Evolutionary conservation across 1,140 invertebrate species (phyloP).

Genomic region (Drosophila fuyamai): DNA sequence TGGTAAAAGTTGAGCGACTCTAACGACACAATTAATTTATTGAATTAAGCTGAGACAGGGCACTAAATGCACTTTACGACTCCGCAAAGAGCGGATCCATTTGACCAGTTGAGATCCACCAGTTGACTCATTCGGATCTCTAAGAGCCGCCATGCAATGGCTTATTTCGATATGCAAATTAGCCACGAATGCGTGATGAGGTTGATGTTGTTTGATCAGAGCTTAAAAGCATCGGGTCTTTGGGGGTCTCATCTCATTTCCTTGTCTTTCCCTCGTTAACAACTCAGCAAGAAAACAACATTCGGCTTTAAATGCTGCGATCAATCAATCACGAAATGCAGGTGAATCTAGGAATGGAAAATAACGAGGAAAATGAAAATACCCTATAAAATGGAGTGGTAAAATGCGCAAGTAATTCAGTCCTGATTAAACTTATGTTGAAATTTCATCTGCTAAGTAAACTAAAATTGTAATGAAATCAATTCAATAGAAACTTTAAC

Average conservation of each 20-base stretch:
- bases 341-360: slow-evolving; percentile 33
- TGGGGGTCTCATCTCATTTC: slow-evolving; percentile 32
- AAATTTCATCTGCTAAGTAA: too few relatives aligned
- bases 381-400: slow-evolving; percentile 6
- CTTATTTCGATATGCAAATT: slow-evolving; percentile 78
- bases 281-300: slow-evolving; percentile 55
- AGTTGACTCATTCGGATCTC: slow-evolving; percentile 7
- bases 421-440: too few relatives aligned
- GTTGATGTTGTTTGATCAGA: slow-evolving; percentile 18
- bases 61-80: slow-evolving; percentile 64
- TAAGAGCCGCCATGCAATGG: slow-evolving; percentile 11
- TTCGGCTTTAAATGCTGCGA: slow-evolving; percentile 48
- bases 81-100: slow-evolving; percentile 49
- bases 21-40: slow-evolving; percentile 77
- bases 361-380: slow-evolving; percentile 36
- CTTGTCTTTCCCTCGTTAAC: slow-evolving; percentile 35
- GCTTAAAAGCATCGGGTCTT: slow-evolving; percentile 31
- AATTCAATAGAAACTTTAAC: too few relatives aligned
- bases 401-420: not conserved
- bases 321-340: slow-evolving; percentile 66
- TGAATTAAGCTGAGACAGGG: slow-evolving; percentile 48
- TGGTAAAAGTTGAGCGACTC: slow-evolving; percentile 50
- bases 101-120: slow-evolving; percentile 39
- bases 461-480: too few relatives aligned
- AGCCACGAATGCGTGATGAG: slow-evolving; percentile 55